Evolutionary conservation across 2,113 vertebrate species (phyloP), one percentile per base, ranked within the genome.

Genomic region (Corvus hawaiiensis): DNA sequence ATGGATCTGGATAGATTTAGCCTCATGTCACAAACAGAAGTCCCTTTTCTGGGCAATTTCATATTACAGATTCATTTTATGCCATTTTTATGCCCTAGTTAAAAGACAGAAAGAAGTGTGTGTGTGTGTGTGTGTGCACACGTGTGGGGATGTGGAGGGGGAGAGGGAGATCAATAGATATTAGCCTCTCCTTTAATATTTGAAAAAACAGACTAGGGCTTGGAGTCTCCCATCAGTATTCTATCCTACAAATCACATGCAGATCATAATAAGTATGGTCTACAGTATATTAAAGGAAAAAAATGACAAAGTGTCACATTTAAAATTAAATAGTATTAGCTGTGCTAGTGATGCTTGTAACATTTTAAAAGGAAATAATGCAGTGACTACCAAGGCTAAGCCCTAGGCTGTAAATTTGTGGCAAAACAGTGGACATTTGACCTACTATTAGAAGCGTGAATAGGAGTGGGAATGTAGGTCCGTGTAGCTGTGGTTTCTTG

Each of bases 41-140:
- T 98, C 98, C 97, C 97, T 98, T 98, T 98, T 98, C 98, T 98
- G 98, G 98, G 97, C 97, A 98, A 98, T 98, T 98, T 98, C 98
- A 97, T 98, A 97, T 97, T 98, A 97, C 97, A 97, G 96, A 98
- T 98, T 97, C 97, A 96, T 97, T 97, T 98, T 97, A 97, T 98
- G 96, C 95, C 55, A 39, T 95, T 97, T 97, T 97, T 97, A 97
- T 98, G 97, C 96, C 98, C 97, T 96, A 97, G 94, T 98, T 98
- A 97, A 97, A 98, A 97, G 95, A 97, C 67, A 97, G 95, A 81
- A 94, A 97, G 91, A 95, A 89, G 84, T 13, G 66, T 55, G 81
- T 61, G 66, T 33, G 43, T 28, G 28, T 22, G 39, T 17, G 35
- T 23, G 15, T 18, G 23, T 11, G 17, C 10, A 13, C 48, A 35